Evolutionary conservation across 30 jellyfish, hydroid and myxozoan genomes (phyloP).

Genomic region (Turritopsis dohrnii): DNA sequence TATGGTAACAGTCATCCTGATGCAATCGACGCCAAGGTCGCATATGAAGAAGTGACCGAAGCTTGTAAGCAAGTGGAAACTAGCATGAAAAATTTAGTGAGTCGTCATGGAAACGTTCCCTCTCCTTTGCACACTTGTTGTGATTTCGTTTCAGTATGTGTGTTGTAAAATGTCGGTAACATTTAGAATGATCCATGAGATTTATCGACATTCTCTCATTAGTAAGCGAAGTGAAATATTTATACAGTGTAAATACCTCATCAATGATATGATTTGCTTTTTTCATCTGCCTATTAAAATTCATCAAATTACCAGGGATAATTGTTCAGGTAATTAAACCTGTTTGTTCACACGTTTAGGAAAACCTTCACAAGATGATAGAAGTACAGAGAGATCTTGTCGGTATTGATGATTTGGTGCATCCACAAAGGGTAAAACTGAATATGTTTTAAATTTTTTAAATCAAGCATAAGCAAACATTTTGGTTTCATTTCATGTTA

Average conservation of each 20-base stretch:
- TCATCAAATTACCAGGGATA: background rate
- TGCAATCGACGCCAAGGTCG: constrained; percentile 50
- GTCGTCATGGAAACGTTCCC: background rate
- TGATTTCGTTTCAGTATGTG: no score
- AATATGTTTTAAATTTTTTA: background rate
- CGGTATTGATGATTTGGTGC: constrained; percentile 63
- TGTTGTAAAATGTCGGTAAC: no score
- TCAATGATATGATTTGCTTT: no score
- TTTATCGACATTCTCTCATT: no score
- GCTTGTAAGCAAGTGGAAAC: constrained; percentile 47
- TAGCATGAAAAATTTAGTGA: constrained; percentile 50
- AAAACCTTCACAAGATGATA: constrained; percentile 71
- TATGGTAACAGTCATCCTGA: constrained; percentile 43
- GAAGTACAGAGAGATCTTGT: constrained; percentile 79
- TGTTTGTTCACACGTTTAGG: constrained; percentile 28
- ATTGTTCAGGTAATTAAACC: background rate
- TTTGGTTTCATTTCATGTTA: no score
- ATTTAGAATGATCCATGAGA: no score
- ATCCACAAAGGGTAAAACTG: constrained; percentile 63
- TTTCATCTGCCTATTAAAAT: no score
- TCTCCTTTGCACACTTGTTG: background rate
- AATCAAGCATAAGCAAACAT: no score
- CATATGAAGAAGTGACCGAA: constrained; percentile 59
- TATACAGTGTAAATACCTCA: no score
- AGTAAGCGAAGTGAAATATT: no score